These are phyloP conservation scores for Platichthys flesus DNA, from an alignment of 2,113 vertebrate species.

Conservation along the genomic window DNA sequence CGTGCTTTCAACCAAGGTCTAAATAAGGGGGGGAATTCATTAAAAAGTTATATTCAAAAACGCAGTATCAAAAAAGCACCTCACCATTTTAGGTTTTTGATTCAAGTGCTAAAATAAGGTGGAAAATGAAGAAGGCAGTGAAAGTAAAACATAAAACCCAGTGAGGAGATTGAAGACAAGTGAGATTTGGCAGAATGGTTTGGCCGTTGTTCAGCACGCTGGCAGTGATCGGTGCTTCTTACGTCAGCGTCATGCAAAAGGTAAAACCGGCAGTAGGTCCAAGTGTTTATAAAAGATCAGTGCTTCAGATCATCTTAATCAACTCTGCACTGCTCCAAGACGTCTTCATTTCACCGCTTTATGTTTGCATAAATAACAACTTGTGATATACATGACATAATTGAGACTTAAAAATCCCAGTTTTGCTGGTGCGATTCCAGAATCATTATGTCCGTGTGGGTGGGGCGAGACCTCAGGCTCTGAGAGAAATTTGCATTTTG, in stretches of 20 bases:
- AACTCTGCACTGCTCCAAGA: not conserved
- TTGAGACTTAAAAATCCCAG: constrained; percentile 11
- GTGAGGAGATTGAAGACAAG: constrained; percentile 18
- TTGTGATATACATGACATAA: constrained; percentile 16
- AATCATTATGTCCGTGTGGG: constrained; percentile 10
- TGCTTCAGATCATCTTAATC: not conserved
- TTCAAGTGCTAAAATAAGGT: constrained; percentile 64
- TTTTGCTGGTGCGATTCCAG: not conserved
- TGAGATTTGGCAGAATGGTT: constrained; percentile 31
- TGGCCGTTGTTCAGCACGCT: constrained; percentile 5
- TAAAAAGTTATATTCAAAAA: not conserved
- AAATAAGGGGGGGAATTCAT: not conserved
- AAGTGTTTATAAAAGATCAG: constrained; percentile 36
- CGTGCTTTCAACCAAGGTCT: not conserved
- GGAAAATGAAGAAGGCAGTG: not conserved
- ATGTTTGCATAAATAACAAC: constrained; percentile 64
- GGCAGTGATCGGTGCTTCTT: not conserved
- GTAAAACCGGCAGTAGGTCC: constrained; percentile 46
- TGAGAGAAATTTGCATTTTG: not conserved
- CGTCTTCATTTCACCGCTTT: not conserved
- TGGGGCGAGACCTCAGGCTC: too few relatives aligned
- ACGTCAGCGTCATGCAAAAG: constrained; percentile 11
- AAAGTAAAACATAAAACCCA: not conserved
- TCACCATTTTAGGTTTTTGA: constrained; percentile 47
- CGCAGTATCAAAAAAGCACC: constrained; percentile 36